Evolutionary conservation across 2,888 invertebrate species (phyloP), one percentile per base, ranked within the genome.

Genomic region (Caenorhabditis sp.): DNA sequence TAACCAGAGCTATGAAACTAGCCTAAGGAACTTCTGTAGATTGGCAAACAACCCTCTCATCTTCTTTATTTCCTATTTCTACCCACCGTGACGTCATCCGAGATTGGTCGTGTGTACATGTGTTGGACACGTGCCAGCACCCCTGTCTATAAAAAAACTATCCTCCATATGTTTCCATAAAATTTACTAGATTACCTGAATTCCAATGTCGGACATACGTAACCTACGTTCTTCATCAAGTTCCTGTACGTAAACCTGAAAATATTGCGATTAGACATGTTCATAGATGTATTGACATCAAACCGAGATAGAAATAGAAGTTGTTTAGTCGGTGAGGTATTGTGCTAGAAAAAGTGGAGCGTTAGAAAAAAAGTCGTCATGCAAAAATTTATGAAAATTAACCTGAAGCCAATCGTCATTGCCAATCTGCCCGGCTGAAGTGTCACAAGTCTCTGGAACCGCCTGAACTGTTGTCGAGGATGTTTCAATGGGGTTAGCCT

Each of bases 41-140:
- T n/a, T n/a, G n/a, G n/a, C n/a, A n/a, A n/a, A n/a, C n/a, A n/a
- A n/a, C n/a, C n/a, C n/a, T n/a, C n/a, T n/a, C n/a, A n/a, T n/a
- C n/a, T 21, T 20, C n/a, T 31, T 38, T 8, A n/a, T 27, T 59
- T 20, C 12, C 4, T 7, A 27, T 8, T 56, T 27, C 14, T 23
- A 58, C 8, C 25, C 20, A 67, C 38, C 20, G 23, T 38, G 0
- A 49, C 53, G 43, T 59, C 69, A 50, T 73, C 73, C 2, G 69
- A 66, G 17, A 73, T 73, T 14, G 73, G 73, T 27, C 62, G 62
- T 14, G 74, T 74, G 52, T 80, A 80, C 63, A 83, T 76, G 50
- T 83, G 82, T 69, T 83, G 82, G 1, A 83, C 83, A 50, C 83
- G 63, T 1, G 83, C 81, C 21, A 82, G 63, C 3, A 83, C 83